Percentiles rank a stretch among this genome's conserved stretches.
Evolutionary conservation across 92 coral and sea anemone species (phyloP).

Genomic region (Metridium senile): DNA sequence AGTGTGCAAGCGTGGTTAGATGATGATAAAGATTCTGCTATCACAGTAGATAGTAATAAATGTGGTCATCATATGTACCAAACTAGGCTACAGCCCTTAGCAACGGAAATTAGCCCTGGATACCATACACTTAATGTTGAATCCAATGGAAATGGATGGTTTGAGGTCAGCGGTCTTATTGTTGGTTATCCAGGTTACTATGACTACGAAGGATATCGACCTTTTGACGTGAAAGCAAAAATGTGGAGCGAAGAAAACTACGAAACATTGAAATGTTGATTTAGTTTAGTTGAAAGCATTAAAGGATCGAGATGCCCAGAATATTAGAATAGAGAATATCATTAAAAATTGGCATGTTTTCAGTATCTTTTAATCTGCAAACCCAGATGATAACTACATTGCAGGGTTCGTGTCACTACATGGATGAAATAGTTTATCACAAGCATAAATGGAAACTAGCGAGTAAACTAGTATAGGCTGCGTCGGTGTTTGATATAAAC

Average conservation of each 20-base stretch:
- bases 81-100: constrained; percentile 44
- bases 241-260: constrained; percentile 47
- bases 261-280: constrained; percentile 19
- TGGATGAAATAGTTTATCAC: no score
- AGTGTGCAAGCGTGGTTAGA: constrained; percentile 34
- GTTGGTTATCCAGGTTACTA: constrained; percentile 41
- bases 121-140: constrained; percentile 41
- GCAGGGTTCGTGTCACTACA: no score
- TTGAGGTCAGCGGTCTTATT: constrained; percentile 51
- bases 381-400: no score
- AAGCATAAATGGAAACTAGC: no score
- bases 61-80: constrained; percentile 54
- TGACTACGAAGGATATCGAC: constrained; percentile 46
- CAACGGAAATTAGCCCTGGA: constrained; percentile 44
- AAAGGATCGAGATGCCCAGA: neutral
- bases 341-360: no score
- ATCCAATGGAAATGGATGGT: constrained; percentile 29
- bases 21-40: constrained; percentile 27
- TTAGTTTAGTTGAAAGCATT: neutral
- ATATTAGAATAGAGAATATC: no score
- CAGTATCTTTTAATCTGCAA: no score
- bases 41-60: constrained; percentile 28
- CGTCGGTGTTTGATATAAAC: no score
- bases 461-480: no score
- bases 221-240: constrained; percentile 46